phyloP scores from a whole-genome alignment of 2,113 vertebrate genomes.

The Leptobrachium ailaonicum region DNA sequence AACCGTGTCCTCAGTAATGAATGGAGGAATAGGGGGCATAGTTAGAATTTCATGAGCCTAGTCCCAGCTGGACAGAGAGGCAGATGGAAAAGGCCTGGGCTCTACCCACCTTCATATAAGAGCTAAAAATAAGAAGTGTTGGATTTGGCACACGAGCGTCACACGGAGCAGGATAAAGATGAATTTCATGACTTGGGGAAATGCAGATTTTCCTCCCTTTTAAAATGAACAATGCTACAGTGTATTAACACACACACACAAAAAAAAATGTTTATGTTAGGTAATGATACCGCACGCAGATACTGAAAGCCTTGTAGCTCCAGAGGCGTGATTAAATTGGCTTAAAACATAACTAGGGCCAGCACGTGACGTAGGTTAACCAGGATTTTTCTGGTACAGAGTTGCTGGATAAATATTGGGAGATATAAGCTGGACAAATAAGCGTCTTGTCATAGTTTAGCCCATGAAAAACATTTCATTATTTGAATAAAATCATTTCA shows the following conservation, averaged over 20 bases:
- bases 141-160: slow-evolving; percentile 9
- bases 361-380: no score
- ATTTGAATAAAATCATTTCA: no score
- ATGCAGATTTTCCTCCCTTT: slow-evolving; percentile 2
- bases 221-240: slow-evolving; percentile 27
- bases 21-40: background rate
- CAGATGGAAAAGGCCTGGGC: slow-evolving; percentile 3
- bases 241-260: background rate
- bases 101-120: slow-evolving; percentile 39
- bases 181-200: slow-evolving; percentile 33
- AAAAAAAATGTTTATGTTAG: background rate
- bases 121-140: slow-evolving; percentile 43
- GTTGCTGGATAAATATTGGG: no score
- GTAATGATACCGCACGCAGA: background rate
- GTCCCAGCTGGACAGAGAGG: slow-evolving; percentile 6
- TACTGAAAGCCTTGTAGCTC: background rate
- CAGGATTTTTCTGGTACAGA: no score
- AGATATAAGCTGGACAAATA: no score
- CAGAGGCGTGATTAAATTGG: no score
- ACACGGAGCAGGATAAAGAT: slow-evolving; percentile 33
- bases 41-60: background rate
- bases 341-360: no score
- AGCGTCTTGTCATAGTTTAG: no score
- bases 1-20: background rate
- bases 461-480: no score